phyloP scores from a whole-genome alignment of 1,140 invertebrate genomes.

The Cotesia glomerata region DNA sequence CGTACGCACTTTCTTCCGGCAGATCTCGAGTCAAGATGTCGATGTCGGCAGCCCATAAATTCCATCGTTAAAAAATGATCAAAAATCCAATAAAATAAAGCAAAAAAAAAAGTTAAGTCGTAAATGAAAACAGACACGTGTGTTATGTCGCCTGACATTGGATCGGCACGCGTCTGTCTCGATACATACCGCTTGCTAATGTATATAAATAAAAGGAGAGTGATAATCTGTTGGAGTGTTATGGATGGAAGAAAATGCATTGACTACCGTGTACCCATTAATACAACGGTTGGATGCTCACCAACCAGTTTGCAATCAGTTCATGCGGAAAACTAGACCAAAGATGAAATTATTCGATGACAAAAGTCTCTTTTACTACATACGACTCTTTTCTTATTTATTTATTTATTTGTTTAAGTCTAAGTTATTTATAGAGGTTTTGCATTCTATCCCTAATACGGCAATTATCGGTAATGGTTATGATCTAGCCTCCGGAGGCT shows the following conservation, averaged over 20 bases:
- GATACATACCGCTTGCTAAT: neutral
- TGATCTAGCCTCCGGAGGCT: neutral
- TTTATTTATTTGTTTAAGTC: too few species aligned
- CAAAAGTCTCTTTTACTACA: neutral
- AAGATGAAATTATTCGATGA: constrained; percentile 20
- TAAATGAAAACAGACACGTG: neutral
- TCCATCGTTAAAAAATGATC: neutral
- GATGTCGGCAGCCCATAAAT: neutral
- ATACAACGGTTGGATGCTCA: constrained; percentile 58
- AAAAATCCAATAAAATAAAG: too few species aligned
- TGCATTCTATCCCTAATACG: too few species aligned
- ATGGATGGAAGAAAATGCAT: constrained; percentile 42
- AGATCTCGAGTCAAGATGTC: constrained; percentile 7
- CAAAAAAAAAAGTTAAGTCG: neutral
- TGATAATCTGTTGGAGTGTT: constrained; percentile 41
- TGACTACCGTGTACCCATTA: constrained; percentile 38
- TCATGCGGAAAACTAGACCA: constrained; percentile 54
- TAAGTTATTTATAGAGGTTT: too few species aligned
- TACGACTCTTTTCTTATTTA: neutral
- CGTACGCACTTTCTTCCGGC: constrained; percentile 35
- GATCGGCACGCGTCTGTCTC: constrained; percentile 25
- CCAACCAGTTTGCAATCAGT: constrained; percentile 57
- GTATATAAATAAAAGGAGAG: constrained; percentile 21
- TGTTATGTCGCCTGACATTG: constrained; percentile 8
- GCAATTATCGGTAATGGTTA: too few species aligned